Conservation (phyloP, 2,888 invertebrate genomes). For the Melieria omissa region DNA sequence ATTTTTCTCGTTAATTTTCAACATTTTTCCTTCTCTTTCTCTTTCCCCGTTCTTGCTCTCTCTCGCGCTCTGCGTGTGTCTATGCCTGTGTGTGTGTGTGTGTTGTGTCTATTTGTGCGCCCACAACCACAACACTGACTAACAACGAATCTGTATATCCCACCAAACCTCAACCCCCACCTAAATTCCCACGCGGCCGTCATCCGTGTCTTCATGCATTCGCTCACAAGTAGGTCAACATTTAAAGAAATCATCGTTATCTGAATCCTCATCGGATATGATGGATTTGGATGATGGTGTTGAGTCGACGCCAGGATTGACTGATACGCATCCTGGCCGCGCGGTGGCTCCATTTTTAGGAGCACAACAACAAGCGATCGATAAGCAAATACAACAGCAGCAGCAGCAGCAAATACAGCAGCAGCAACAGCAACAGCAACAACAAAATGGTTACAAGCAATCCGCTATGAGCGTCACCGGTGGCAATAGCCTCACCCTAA, state of each 20-base stretch:
- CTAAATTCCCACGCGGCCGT: not conserved
- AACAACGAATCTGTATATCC: not conserved
- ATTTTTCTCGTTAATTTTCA: slow-evolving; percentile 30
- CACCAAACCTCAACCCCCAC: slow-evolving; percentile 8
- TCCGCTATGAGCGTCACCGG: slow-evolving; percentile 59
- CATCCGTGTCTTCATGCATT: not conserved
- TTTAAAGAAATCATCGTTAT: slow-evolving; percentile 87
- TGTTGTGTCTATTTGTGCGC: not conserved
- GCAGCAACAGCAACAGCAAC: slow-evolving; percentile 49
- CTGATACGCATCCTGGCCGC: slow-evolving; percentile 66
- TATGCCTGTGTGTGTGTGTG: not conserved
- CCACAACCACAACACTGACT: not conserved
- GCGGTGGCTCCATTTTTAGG: slow-evolving; percentile 67
- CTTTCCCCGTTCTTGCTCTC: slow-evolving; percentile 20
- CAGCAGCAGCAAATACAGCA: slow-evolving; percentile 53
- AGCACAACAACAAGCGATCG: slow-evolving; percentile 56
- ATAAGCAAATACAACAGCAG: slow-evolving; percentile 54
- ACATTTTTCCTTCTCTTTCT: slow-evolving; percentile 32
- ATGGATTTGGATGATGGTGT: slow-evolving; percentile 93
- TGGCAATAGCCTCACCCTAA: slow-evolving; percentile 76
- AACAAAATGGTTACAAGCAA: slow-evolving; percentile 59
- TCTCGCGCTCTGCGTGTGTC: slow-evolving; percentile 15
- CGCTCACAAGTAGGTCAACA: slow-evolving; percentile 77
- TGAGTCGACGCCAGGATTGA: slow-evolving; percentile 67
- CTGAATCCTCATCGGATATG: slow-evolving; percentile 90